Evolutionary conservation across 2,888 invertebrate species (phyloP), one percentile per base, ranked within the genome.

Genomic region (Sphaerophoria taeniata): DNA sequence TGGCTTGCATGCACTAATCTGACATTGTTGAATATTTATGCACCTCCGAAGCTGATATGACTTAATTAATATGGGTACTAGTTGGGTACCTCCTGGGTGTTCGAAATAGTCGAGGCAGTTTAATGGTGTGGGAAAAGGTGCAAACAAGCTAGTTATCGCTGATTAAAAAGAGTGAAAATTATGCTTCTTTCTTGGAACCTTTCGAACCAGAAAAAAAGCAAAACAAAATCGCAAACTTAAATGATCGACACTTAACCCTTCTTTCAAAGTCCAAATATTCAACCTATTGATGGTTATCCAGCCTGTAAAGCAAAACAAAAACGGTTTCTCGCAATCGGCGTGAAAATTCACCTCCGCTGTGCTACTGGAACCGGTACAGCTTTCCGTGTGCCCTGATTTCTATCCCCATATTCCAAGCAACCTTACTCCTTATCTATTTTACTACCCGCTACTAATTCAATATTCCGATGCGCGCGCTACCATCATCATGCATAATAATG

Each of bases 401-500:
- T 53, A 79, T 84, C 70, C 79, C 55, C 56, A n/a, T n/a, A 0
- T 51, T 58, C 65, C 55, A 58, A 71, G 80, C 47, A 65, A 33
- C 36, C 2, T 9, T 33, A 45, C 79, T 58, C 63, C 85, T 85
- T 85, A 85, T 85, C 80, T 80, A 72, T n/a, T 80, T 72, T 56
- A 73, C 81, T 80, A 76, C 69, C 81, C 61, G 80, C 81, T 71
- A 80, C 80, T 81, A 76, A 81, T 84, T 84, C 80, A 84, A 76
- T 84, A 84, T 84, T 75, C 80, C 75, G 67, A 84, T 75, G 79
- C 49, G 79, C 84, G 84, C 65, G 67, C 84, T 80, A 80, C 80
- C 84, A 81, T 81, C 80, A 85, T 80, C 85, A 85, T 80, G 85
- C 85, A 85, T 85, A 85, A 81, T 85, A 85, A 85, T 85, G 81